Conservation (phyloP, 2,888 invertebrate species). For the Torymus aiolomorphi region DNA sequence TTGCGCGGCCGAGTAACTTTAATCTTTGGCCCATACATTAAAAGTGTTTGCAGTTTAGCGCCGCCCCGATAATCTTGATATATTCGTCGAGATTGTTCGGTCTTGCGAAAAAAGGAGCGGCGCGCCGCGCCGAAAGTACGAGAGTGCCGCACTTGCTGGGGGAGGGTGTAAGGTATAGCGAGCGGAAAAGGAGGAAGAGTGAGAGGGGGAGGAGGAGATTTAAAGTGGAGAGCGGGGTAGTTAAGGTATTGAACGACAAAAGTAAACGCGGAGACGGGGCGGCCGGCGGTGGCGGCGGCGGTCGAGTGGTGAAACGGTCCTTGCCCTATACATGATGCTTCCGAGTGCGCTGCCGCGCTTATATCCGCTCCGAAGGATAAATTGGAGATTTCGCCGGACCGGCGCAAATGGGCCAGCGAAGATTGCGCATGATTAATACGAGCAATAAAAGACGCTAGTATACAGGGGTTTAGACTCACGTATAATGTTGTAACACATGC, state of each 20-base stretch:
- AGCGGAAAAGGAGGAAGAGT: not conserved
- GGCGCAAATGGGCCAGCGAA: too few species aligned
- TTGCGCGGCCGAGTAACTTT: conserved; percentile 12
- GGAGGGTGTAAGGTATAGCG: not conserved
- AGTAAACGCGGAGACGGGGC: not conserved
- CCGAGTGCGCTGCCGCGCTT: not conserved
- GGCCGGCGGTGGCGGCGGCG: too few species aligned
- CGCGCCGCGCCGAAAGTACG: conserved; percentile 19
- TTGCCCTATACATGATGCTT: conserved; percentile 5
- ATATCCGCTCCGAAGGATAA: not conserved
- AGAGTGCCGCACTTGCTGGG: not conserved
- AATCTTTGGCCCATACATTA: conserved; percentile 24
- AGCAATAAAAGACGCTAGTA: too few species aligned
- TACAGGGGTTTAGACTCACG: too few species aligned
- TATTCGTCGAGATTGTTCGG: conserved; percentile 11
- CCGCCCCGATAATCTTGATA: conserved; percentile 34
- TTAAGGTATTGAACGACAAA: conserved; percentile 31
- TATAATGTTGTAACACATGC: too few species aligned
- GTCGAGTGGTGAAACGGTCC: not conserved
- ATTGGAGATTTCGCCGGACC: too few species aligned
- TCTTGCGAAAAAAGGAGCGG: not conserved
- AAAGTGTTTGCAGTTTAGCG: conserved; percentile 22
- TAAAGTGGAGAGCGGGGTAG: not conserved
- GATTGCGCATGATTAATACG: too few species aligned
- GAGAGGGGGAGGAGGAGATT: not conserved